These are phyloP conservation scores for Acrocera orbiculus DNA, from an alignment of 2,888 invertebrate species.

Conservation along the genomic window DNA sequence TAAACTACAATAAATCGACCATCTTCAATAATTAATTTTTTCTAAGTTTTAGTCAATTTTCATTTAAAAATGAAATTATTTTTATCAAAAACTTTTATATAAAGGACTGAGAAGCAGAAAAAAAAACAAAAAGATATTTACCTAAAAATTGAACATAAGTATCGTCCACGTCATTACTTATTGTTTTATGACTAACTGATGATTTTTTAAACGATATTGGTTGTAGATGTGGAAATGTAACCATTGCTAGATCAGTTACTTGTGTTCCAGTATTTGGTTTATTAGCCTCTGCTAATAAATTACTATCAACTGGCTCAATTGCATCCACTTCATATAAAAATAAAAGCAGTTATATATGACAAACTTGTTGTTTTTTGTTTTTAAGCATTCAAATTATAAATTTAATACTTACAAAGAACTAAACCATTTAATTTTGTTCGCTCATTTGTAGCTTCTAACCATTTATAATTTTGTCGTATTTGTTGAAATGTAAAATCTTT, in stretches of 20 bases:
- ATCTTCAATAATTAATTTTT: too few relatives aligned
- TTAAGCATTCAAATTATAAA: background rate
- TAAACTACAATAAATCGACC: too few relatives aligned
- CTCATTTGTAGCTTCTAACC: conserved; percentile 6
- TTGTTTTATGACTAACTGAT: background rate
- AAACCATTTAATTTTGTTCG: conserved; percentile 4
- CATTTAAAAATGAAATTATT: too few relatives aligned
- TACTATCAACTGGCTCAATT: conserved; percentile 3
- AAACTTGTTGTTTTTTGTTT: background rate
- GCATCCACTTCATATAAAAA: conserved; percentile 2
- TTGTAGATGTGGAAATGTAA: too few relatives aligned
- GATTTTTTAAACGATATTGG: background rate
- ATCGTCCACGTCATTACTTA: conserved; percentile 3
- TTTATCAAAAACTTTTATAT: too few relatives aligned
- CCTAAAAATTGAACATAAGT: conserved; percentile 8
- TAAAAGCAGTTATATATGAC: background rate
- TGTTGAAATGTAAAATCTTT: conserved; percentile 6
- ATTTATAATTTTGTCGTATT: conserved; percentile 3
- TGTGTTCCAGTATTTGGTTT: background rate
- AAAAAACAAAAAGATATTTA: too few relatives aligned
- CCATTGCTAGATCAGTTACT: too few relatives aligned
- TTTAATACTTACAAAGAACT: conserved; percentile 1
- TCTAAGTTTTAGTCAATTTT: too few relatives aligned
- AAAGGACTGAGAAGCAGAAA: too few relatives aligned
- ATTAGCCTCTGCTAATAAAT: background rate